Percentiles rank a stretch among this genome's conserved stretches.
Conservation (phyloP, 92 coral and sea anemone genomes). For the Bergia sp. region DNA sequence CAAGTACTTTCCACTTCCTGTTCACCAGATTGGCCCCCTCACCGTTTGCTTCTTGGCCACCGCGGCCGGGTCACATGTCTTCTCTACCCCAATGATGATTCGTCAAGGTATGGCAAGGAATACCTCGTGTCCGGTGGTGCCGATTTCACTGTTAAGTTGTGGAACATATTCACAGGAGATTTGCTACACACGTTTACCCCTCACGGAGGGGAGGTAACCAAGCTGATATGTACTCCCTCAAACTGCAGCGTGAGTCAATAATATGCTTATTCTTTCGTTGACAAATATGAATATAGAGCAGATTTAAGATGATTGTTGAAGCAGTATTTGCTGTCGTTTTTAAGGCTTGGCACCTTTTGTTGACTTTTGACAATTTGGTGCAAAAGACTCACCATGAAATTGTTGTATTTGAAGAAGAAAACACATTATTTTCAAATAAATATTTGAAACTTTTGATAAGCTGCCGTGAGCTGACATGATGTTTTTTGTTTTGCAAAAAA, state of each 20-base stretch:
- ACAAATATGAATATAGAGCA: neutral
- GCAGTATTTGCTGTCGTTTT: neutral
- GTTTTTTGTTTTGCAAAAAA: too few relatives aligned
- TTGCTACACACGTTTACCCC: constrained; percentile 85
- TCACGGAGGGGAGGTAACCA: constrained; percentile 89
- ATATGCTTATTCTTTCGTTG: neutral
- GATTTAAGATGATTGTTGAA: neutral
- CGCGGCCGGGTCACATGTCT: constrained; percentile 91
- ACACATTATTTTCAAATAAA: too few relatives aligned
- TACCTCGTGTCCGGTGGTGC: constrained; percentile 96
- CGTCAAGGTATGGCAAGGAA: constrained; percentile 79
- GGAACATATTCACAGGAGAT: constrained; percentile 94
- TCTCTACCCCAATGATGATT: constrained; percentile 95
- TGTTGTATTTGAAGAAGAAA: too few relatives aligned
- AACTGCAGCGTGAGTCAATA: constrained; percentile 85
- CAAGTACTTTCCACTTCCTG: neutral
- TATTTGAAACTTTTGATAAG: too few relatives aligned
- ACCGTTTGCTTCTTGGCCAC: constrained; percentile 91
- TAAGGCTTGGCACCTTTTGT: too few relatives aligned
- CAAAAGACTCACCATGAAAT: too few relatives aligned
- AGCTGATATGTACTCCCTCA: constrained; percentile 93
- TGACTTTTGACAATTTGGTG: too few relatives aligned
- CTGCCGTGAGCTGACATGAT: too few relatives aligned
- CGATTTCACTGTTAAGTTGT: constrained; percentile 95
- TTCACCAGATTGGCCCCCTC: constrained; percentile 85